Evolutionary conservation across 2,888 invertebrate species (phyloP).

Genomic region (Automeris io): DNA sequence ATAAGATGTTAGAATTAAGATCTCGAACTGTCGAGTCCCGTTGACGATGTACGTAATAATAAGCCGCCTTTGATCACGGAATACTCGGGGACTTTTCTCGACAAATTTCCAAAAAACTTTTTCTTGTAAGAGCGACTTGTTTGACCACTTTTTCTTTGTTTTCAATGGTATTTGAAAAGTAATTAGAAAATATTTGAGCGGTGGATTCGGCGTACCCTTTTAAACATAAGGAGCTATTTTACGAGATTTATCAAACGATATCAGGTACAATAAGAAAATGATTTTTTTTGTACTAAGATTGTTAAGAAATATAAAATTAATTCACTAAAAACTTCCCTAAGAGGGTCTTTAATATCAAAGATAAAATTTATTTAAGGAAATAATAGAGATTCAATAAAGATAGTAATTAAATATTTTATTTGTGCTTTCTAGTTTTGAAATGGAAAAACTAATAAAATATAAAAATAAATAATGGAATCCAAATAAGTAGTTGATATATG

Average conservation of each 20-base stretch:
- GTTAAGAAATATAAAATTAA: too few relatives aligned
- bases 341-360: too few relatives aligned
- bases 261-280: not conserved
- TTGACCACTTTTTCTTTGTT: constrained; percentile 44
- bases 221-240: not conserved
- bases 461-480: too few relatives aligned
- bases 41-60: constrained; percentile 33
- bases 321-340: too few relatives aligned
- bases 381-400: too few relatives aligned
- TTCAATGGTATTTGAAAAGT: constrained; percentile 34
- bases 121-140: constrained; percentile 41
- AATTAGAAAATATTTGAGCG: constrained; percentile 33
- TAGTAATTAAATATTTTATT: too few relatives aligned
- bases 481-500: too few relatives aligned
- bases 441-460: too few relatives aligned
- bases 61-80: constrained; percentile 49
- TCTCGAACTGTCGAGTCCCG: constrained; percentile 31
- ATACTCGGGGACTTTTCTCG: constrained; percentile 46
- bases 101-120: constrained; percentile 45
- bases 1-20: constrained; percentile 50
- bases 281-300: too few relatives aligned
- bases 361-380: too few relatives aligned
- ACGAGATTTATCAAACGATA: too few relatives aligned
- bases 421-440: too few relatives aligned
- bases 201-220: not conserved